Evolutionary conservation across 2,888 invertebrate genomes (phyloP).

Genomic region (Netelia inedita): DNA sequence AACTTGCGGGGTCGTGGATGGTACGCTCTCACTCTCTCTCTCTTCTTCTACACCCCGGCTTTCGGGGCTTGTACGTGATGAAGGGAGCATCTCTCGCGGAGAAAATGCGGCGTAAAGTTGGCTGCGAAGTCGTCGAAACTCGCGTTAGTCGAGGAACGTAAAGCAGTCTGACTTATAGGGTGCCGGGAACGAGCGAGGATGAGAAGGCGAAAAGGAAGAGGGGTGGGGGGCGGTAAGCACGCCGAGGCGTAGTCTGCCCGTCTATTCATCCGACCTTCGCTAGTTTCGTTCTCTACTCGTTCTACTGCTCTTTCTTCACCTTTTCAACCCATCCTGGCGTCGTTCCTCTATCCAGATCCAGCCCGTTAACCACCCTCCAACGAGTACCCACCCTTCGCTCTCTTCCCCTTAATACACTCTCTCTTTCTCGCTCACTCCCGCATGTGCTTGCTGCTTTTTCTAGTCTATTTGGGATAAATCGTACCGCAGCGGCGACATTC

Average conservation of each 20-base stretch:
- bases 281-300: constrained; percentile 45
- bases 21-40: background rate
- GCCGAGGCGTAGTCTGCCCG: constrained; percentile 12
- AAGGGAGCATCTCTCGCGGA: constrained; percentile 63
- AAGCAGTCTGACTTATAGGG: constrained; percentile 65
- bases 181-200: constrained; percentile 20
- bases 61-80: constrained; percentile 58
- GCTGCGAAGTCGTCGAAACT: constrained; percentile 70
- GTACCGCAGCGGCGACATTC: constrained; percentile 45
- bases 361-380: constrained; percentile 24
- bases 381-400: background rate
- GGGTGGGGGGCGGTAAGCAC: constrained; percentile 20
- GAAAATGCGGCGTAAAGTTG: constrained; percentile 69
- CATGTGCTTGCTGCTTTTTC: constrained; percentile 25
- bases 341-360: constrained; percentile 27
- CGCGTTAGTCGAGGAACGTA: constrained; percentile 70
- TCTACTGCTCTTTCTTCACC: constrained; percentile 47
- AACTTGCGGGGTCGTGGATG: constrained; percentile 40
- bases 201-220: constrained; percentile 10
- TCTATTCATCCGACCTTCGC: constrained; percentile 59
- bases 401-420: background rate
- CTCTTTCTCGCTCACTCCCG: background rate
- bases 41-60: constrained; percentile 4
- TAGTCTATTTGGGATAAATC: constrained; percentile 46
- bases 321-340: constrained; percentile 31